These are phyloP conservation scores for Dascillus cervinus DNA, from an alignment of 2,888 invertebrate genomes.

Conservation along the genomic window DNA sequence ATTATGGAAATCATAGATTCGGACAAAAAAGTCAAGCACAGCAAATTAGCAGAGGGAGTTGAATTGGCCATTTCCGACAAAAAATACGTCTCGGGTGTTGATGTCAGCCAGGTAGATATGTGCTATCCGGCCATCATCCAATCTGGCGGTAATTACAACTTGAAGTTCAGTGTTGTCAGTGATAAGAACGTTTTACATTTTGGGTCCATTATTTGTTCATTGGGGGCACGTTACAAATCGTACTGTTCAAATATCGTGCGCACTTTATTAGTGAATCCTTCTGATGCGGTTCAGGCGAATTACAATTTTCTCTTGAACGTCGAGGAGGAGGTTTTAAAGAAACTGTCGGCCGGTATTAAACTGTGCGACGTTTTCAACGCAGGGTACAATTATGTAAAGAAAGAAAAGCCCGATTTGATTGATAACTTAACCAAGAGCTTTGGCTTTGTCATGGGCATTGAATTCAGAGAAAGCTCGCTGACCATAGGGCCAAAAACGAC, in stretches of 20 bases:
- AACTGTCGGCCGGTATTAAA: slow-evolving; percentile 72
- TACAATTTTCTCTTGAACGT: slow-evolving; percentile 86
- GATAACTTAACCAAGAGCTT: slow-evolving; percentile 91
- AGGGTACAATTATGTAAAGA: slow-evolving; percentile 73
- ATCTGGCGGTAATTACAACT: slow-evolving; percentile 94
- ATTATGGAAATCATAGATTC: slow-evolving; percentile 98
- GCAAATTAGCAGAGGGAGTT: slow-evolving; percentile 89
- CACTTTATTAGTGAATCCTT: slow-evolving; percentile 93
- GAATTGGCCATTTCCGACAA: slow-evolving; percentile 91
- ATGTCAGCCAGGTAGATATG: slow-evolving; percentile 86
- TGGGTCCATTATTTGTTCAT: slow-evolving; percentile 89
- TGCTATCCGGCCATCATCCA: slow-evolving; percentile 99
- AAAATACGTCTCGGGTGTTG: slow-evolving; percentile 88
- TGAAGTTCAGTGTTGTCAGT: slow-evolving; percentile 93
- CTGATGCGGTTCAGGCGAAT: slow-evolving; percentile 66
- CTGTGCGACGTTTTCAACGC: slow-evolving; percentile 82
- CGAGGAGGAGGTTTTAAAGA: slow-evolving; percentile 85
- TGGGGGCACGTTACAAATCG: slow-evolving; percentile 92
- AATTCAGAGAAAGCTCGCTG: slow-evolving; percentile 92
- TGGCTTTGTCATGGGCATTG: slow-evolving; percentile 97
- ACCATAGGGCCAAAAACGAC: slow-evolving; percentile 86
- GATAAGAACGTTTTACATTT: slow-evolving; percentile 93
- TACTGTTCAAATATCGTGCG: slow-evolving; percentile 98
- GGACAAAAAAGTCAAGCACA: slow-evolving; percentile 96
- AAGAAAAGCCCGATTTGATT: slow-evolving; percentile 74